These are phyloP conservation scores for Meloidogyne exigua DNA, from an alignment of 1,140 invertebrate genomes.

Conservation along the genomic window DNA sequence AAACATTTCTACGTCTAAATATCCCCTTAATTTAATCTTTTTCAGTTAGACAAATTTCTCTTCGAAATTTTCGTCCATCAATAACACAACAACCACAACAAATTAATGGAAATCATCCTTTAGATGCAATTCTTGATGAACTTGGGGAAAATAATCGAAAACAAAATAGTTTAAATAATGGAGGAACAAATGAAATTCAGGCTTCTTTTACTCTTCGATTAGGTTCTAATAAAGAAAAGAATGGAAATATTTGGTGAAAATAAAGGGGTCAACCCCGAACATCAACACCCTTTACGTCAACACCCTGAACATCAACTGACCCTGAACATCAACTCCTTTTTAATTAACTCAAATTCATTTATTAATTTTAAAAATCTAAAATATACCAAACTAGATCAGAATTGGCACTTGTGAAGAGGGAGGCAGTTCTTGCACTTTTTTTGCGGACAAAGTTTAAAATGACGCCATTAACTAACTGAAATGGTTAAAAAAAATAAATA, in stretches of 20 bases:
- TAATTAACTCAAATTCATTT: too few relatives aligned
- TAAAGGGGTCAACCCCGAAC: too few relatives aligned
- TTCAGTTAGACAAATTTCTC: constrained; percentile 14
- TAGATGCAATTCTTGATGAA: constrained; percentile 40
- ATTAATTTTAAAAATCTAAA: too few relatives aligned
- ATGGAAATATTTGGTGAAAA: background rate
- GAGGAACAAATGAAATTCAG: constrained; percentile 3
- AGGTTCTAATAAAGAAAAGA: background rate
- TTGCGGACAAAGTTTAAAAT: too few relatives aligned
- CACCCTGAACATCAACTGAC: too few relatives aligned
- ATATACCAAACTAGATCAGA: too few relatives aligned
- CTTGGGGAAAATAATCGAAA: constrained; percentile 24
- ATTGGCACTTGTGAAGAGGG: too few relatives aligned
- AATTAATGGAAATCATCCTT: constrained; percentile 11
- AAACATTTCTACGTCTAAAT: background rate
- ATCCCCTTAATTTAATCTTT: background rate
- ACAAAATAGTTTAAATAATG: constrained; percentile 8
- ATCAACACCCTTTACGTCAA: too few relatives aligned
- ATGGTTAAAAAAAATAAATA: too few relatives aligned
- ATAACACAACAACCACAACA: background rate
- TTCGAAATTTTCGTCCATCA: constrained; percentile 8
- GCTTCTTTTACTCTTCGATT: constrained; percentile 18
- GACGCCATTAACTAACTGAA: too few relatives aligned
- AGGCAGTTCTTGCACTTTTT: too few relatives aligned
- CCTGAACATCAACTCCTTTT: too few relatives aligned